A percentile compares a stretch with the other conserved stretches of the same genome.
Conservation (phyloP, 2,888 invertebrate species). For the Pemphredon lugubris region DNA sequence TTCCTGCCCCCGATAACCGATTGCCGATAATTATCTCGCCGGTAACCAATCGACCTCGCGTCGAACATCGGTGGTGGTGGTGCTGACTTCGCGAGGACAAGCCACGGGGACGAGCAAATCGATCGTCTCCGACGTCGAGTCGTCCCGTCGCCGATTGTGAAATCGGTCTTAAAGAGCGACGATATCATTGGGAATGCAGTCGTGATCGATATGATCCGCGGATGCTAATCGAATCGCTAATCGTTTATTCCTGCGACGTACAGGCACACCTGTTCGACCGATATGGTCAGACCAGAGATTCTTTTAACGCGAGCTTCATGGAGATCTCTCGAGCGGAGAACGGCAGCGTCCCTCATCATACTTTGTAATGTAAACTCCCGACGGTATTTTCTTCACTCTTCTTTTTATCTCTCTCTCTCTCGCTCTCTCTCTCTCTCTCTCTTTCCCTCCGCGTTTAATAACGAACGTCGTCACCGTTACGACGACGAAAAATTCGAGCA, state of each 20-base stretch:
- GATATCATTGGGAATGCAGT: conserved; percentile 54
- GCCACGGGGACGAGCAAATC: background rate
- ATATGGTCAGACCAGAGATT: conserved; percentile 71
- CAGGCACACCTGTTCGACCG: conserved; percentile 72
- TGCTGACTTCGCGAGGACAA: background rate
- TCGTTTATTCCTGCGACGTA: conserved; percentile 68
- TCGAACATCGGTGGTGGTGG: background rate
- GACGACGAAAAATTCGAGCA: too few relatives aligned
- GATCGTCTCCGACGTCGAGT: background rate
- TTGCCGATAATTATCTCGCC: conserved; percentile 32
- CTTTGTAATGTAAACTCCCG: conserved; percentile 63
- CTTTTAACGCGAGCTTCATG: conserved; percentile 66
- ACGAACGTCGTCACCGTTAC: conserved; percentile 9
- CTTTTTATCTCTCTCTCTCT: too few relatives aligned
- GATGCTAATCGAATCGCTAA: conserved; percentile 67
- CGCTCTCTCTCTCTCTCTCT: conserved; percentile 6
- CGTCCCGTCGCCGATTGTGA: conserved; percentile 38
- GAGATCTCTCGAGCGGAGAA: conserved; percentile 57
- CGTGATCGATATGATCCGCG: conserved; percentile 67
- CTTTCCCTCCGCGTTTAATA: conserved; percentile 28
- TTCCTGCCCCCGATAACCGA: conserved; percentile 14
- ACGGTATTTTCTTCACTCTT: conserved; percentile 44
- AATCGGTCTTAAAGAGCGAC: conserved; percentile 40
- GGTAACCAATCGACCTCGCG: conserved; percentile 4
- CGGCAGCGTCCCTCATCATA: conserved; percentile 63